Conservation (phyloP, 1,140 invertebrate species). For the Colletes gigas region DNA sequence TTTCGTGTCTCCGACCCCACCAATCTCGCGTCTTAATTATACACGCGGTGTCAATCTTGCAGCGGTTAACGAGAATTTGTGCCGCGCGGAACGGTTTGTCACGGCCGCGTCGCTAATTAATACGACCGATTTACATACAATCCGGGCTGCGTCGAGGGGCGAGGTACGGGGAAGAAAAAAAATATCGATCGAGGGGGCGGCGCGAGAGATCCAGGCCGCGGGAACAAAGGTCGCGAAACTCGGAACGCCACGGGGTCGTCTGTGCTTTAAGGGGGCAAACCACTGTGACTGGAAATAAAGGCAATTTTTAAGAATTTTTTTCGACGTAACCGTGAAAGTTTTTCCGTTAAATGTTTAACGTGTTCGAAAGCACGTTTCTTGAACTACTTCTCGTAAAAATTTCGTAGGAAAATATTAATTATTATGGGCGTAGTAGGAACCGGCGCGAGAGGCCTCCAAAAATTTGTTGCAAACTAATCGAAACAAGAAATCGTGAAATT, state of each 20-base stretch:
- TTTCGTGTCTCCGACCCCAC: not conserved
- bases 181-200: not conserved
- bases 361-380: too few relatives aligned
- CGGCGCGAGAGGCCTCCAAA: too few relatives aligned
- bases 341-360: too few relatives aligned
- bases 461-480: too few relatives aligned
- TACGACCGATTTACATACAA: conserved; percentile 42
- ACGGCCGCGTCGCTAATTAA: conserved; percentile 37
- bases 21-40: conserved; percentile 57
- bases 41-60: conserved; percentile 60
- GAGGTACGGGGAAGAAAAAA: not conserved
- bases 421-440: too few relatives aligned
- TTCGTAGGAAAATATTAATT: too few relatives aligned
- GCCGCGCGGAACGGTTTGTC: conserved; percentile 33
- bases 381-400: too few relatives aligned
- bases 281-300: too few relatives aligned
- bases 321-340: too few relatives aligned
- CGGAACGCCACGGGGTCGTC: not conserved
- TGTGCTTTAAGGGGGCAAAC: not conserved
- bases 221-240: conserved; percentile 9
- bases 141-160: not conserved
- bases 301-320: too few relatives aligned
- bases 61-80: conserved; percentile 41
- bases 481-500: too few relatives aligned
- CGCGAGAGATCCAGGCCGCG: not conserved